Base-by-base conservation (phyloP, 1,140 invertebrate genomes). In the Hycleus phaleratus region DNA sequence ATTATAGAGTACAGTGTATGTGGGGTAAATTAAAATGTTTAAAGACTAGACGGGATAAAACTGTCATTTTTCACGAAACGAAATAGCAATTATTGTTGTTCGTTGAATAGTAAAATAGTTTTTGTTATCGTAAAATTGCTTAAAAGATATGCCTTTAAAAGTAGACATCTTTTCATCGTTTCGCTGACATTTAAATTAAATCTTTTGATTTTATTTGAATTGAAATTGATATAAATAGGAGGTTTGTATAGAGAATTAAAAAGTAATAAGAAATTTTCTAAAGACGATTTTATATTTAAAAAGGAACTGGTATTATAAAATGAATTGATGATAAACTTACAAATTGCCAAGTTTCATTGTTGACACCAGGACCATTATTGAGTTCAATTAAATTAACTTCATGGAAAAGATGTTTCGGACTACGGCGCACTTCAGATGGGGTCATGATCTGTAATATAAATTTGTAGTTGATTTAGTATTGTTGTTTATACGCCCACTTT, bases 341-440 rank as follows among this genome's bases (percentile, higher is more conserved):
- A 64, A 74, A 68, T 56, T 69, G 72, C 78, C 78, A 79, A 45
- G 76, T 68, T 8, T 67, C 72, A 61, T 78, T 72, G 49, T 74
- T 71, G 47, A 77, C 68, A 56, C 58, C 57, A 59, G 72, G 74
- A 70, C 82, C 68, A 71, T 79, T 56, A 68, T 71, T 58, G 18
- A 91, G 74, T 38, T 88, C 81, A 25, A 74, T 68, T 0, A 90
- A 76, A 10, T 78, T 85, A 55, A 88, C 83, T 65, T 87, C 87
- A 69, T 90, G 83, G 70, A 90, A 88, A 18, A 87, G 70, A 58
- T 85, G 81, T 45, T 84, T 83, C 12, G 81, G 81, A 65, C 88
- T 86, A 58, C 86, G 73, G 12, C 85, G 74, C 25, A 87, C 77
- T 63, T 87, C 85, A 25, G 81, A 75, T 1, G 88, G 85, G 1